These are phyloP conservation scores for Eupeodes corollae DNA, from an alignment of 1,140 invertebrate genomes.

Conservation along the genomic window DNA sequence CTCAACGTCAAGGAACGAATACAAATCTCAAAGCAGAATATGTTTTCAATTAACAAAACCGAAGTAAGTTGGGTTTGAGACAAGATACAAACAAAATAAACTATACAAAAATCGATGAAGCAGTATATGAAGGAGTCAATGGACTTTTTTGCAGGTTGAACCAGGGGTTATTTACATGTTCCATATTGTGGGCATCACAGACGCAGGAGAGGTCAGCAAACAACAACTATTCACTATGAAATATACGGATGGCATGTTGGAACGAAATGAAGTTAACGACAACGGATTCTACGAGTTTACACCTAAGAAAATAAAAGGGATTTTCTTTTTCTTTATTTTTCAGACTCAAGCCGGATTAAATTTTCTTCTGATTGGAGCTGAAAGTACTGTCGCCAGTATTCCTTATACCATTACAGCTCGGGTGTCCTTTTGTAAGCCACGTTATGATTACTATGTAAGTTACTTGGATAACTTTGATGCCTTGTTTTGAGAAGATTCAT, in stretches of 20 bases:
- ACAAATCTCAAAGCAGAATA: slow-evolving; percentile 1
- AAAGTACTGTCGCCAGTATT: slow-evolving; percentile 1
- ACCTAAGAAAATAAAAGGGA: background rate
- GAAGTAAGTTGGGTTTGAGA: no score
- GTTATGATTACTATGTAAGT: background rate
- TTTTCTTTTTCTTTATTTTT: background rate
- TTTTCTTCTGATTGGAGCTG: slow-evolving; percentile 2
- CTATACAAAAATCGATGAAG: background rate
- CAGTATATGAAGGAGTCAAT: no score
- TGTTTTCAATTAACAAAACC: slow-evolving; percentile 1
- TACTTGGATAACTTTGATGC: no score
- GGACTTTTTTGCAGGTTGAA: background rate
- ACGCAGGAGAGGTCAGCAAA: slow-evolving; percentile 2
- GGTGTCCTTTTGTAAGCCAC: slow-evolving; percentile 1
- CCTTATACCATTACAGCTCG: background rate
- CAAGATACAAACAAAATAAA: no score
- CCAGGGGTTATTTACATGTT: slow-evolving; percentile 6
- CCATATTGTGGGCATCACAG: slow-evolving; percentile 5
- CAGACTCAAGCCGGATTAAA: background rate
- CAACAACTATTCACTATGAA: slow-evolving; percentile 5
- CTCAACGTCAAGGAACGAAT: slow-evolving; percentile 2
- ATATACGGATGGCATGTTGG: slow-evolving; percentile 3
- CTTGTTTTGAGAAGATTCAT: no score
- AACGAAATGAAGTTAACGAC: slow-evolving; percentile 1
- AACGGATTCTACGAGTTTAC: background rate